phyloP scores from a whole-genome alignment of 1,140 invertebrate species.

The Spodoptera litura region DNA sequence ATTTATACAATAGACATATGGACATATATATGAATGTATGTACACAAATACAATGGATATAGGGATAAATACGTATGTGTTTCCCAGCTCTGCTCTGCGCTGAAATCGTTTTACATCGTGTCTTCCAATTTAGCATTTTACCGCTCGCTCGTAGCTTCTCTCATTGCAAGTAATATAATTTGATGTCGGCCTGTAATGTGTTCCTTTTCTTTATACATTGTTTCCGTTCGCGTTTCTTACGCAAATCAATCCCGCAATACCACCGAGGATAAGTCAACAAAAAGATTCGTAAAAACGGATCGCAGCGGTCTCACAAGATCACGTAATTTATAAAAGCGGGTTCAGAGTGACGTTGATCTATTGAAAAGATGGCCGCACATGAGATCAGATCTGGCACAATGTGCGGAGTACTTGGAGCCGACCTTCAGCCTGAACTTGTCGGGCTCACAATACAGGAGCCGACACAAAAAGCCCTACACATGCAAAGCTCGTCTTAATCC shows the following conservation, averaged over 20 bases:
- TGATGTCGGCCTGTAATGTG: conserved; percentile 41
- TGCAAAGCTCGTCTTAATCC: conserved; percentile 40
- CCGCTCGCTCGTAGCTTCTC: conserved; percentile 57
- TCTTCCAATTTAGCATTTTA: conserved; percentile 68
- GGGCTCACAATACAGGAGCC: not conserved
- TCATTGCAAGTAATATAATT: conserved; percentile 53
- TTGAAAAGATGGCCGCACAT: not conserved
- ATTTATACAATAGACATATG: not conserved
- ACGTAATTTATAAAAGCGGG: conserved; percentile 15
- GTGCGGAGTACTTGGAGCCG: not conserved
- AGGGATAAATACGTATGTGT: not conserved
- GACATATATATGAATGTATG: not conserved
- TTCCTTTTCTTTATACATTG: conserved; percentile 36
- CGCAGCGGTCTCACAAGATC: not conserved
- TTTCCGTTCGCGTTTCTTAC: conserved; percentile 41
- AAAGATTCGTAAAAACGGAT: conserved; percentile 27
- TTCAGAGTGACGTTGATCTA: conserved; percentile 8
- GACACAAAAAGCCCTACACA: conserved; percentile 21
- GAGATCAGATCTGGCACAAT: not conserved
- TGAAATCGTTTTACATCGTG: conserved; percentile 37
- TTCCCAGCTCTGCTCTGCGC: not conserved
- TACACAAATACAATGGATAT: not conserved
- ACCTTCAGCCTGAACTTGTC: not conserved
- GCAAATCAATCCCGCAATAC: conserved; percentile 35
- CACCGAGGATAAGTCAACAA: conserved; percentile 34